Evolutionary conservation across 2,888 invertebrate genomes (phyloP), one percentile per base, ranked within the genome.

Genomic region (Lymantria dispar): DNA sequence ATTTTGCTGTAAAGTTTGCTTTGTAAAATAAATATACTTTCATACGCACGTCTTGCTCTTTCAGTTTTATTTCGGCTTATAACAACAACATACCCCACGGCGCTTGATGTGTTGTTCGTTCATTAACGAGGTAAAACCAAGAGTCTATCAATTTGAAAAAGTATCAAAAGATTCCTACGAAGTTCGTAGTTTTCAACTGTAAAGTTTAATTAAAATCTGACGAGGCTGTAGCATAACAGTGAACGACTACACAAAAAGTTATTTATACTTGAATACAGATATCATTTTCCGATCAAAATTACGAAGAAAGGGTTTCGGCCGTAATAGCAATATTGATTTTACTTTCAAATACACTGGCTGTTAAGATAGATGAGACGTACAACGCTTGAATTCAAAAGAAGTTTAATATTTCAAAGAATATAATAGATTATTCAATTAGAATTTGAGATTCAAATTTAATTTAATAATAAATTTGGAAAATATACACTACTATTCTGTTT

Each of bases 131-230:
- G 56, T 49, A 41, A 47, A 49, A 42, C 50, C 43, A 14, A 10
- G 46, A 54, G 51, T 60, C 65, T 49, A 65, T 52, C 53, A 55
- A 56, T 48, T 56, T 31, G 37, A 45, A 52, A 60, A 56, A 56
- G 48, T 46, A 53, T 37, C 43, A 45, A 53, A 51, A 56, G 48
- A 52, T 53, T 56, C 45, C 47, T 37, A 7, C 15, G 14, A 56
- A 68, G 43, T 64, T 64, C 29, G 13, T 13, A 54, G 48, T 50
- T 50, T 31, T 10, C 48, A 54, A 57, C 48, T 54, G 33, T 48
- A 44, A 64, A 62, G 40, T 60, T 65, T 60, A 65, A 66, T 58
- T 68, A 68, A 60, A 60, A 58, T 55, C 50, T 54, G 58, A 55
- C 55, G 46, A 46, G 50, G 54, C 43, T 58, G 8, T 52, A 55